Base-by-base conservation (phyloP, 2,888 invertebrate genomes). In the Drosophila peninsularis region DNA sequence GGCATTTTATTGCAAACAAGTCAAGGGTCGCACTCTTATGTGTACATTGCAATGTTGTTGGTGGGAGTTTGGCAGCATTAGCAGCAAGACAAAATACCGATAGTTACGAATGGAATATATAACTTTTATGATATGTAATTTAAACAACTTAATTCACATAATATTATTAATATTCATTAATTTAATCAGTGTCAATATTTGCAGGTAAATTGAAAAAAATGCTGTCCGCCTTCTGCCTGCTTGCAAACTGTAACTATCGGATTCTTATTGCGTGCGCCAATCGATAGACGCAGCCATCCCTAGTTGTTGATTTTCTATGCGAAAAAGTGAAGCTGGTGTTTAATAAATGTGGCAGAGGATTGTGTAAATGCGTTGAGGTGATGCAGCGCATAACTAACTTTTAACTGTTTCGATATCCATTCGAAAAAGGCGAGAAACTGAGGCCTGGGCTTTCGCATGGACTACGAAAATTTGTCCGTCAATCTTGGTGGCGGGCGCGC, bases 301-400 rank as follows among this genome's bases (percentile, higher is more conserved):
- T 75, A 78, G 75, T 83, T 83, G 87, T 88, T 83, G 88, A 88
- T 86, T 82, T 82, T 80, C 61, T 71, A 9, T 66, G 80, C 63
- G 84, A 67, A 71, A 83, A 83, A 86, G 50, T 70, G 37, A 19
- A 61, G 42, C 61, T 54, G 62, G 32, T 50, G 17, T 37, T 24
- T 13, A 37, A 39, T 42, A 61, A 69, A 69, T 78, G 57, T 54
- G 41, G n/a, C 21, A 27, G 2, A 44, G 17, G 14, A 14, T 44
- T 50, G n/a, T 30, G n/a, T 49, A 62, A 62, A 32, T 5, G 32
- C 42, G 3, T n/a, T 36, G 9, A 36, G 39, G 45, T 49, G 13
- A 21, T 45, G 57, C 47, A 57, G 6, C 24, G 50, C 27, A 13
- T 14, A 32, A 13, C 6, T 27, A 32, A 32, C 21, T 49, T 9